phyloP scores from a whole-genome alignment of 2,113 vertebrate genomes.

The Campylomormyrus tamandua region DNA sequence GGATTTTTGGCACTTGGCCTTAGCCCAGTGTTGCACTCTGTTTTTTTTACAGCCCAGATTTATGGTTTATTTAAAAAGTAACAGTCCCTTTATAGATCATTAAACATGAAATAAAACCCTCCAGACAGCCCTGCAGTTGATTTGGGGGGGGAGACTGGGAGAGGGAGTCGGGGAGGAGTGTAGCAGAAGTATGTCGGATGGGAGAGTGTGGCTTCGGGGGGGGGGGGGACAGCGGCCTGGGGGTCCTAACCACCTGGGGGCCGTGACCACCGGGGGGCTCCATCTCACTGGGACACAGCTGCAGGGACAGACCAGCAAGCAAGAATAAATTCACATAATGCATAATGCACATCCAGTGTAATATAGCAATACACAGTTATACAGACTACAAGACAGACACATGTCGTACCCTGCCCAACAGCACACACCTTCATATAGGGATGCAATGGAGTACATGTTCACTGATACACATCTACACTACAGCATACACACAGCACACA shows the following conservation, averaged over 20 bases:
- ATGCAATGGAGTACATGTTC: background rate
- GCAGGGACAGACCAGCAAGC: background rate
- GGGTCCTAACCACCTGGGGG: background rate
- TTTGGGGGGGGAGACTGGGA: conserved; percentile 22
- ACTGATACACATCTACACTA: background rate
- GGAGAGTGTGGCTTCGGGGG: conserved; percentile 19
- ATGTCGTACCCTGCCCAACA: background rate
- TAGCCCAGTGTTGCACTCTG: conserved; percentile 51
- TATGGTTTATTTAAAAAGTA: conserved; percentile 72
- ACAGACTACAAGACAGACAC: background rate
- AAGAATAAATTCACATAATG: background rate
- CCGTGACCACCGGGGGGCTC: background rate
- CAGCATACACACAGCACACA: background rate
- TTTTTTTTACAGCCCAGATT: conserved; percentile 58
- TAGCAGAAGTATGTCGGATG: conserved; percentile 50
- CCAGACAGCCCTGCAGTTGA: conserved; percentile 49
- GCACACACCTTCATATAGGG: background rate
- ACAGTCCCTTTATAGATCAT: conserved; percentile 67
- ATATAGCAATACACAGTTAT: background rate
- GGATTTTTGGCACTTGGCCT: conserved; percentile 46
- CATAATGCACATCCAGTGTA: background rate
- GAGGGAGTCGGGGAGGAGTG: background rate
- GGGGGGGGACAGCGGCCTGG: background rate
- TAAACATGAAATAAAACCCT: conserved; percentile 62
- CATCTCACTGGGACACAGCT: background rate